Evolutionary conservation across 2,797 vertebrate genomes (phyloP).

Genomic region (Eulemur mongoz): DNA sequence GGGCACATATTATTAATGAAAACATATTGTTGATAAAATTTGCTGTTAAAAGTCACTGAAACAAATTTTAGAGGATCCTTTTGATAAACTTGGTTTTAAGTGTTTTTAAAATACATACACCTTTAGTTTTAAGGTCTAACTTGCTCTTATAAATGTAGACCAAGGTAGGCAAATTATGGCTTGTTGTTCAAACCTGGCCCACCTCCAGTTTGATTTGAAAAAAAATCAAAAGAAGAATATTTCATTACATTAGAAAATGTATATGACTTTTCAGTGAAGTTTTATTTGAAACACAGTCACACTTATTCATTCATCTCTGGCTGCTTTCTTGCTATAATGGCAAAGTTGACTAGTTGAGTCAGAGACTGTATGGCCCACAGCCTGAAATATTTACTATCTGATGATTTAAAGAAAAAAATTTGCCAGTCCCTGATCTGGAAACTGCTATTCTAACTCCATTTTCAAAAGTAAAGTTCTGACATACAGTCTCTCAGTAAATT

Average conservation of each 20-base stretch:
- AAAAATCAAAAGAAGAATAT: not conserved
- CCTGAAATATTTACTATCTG: not conserved
- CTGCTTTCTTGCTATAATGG: not conserved
- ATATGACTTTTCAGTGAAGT: not conserved
- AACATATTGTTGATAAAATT: constrained; percentile 17
- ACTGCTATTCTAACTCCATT: not conserved
- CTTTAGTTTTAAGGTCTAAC: constrained; percentile 29
- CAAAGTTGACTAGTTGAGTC: not conserved
- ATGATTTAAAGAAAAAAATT: not conserved
- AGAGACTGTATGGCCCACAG: not conserved
- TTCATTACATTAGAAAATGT: not conserved
- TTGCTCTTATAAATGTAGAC: not conserved
- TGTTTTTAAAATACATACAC: not conserved
- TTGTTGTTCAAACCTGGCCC: not conserved
- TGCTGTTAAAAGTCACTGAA: constrained; percentile 6
- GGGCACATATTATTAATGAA: not conserved
- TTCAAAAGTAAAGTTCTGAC: constrained; percentile 34
- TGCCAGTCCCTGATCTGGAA: not conserved
- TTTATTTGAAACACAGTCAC: not conserved
- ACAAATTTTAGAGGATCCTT: not conserved
- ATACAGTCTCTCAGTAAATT: not conserved
- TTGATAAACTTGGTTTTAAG: not conserved
- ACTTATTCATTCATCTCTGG: not conserved
- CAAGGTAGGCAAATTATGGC: not conserved
- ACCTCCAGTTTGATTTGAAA: not conserved